phyloP scores from a whole-genome alignment of 2,113 vertebrate genomes.

The Taxidea taxus region DNA sequence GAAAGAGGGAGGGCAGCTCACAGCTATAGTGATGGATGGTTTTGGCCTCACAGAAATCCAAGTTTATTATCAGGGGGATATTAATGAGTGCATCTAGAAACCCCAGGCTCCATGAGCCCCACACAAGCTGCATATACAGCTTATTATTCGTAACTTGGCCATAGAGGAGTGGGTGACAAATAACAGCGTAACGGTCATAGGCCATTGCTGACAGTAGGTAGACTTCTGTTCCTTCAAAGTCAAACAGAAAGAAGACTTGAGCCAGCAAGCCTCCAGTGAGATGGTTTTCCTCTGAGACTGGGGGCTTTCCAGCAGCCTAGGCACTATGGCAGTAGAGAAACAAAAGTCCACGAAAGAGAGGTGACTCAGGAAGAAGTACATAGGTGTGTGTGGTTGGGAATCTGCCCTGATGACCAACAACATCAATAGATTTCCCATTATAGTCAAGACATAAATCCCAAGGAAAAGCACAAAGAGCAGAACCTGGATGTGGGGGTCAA shows the following conservation, averaged over 20 bases:
- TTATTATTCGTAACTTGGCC: background rate
- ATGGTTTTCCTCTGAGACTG: background rate
- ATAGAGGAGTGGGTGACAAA: slow-evolving; percentile 3
- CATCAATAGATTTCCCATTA: background rate
- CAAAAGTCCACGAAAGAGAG: slow-evolving; percentile 6
- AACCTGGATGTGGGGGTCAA: background rate
- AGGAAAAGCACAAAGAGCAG: background rate
- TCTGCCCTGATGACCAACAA: background rate
- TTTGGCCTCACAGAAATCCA: slow-evolving; percentile 38
- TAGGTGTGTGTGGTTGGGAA: background rate
- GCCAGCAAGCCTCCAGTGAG: slow-evolving; percentile 30
- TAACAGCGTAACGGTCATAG: slow-evolving; percentile 17
- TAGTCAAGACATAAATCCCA: background rate
- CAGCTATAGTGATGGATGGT: slow-evolving; percentile 51
- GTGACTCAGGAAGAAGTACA: slow-evolving; percentile 28
- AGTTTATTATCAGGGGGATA: background rate
- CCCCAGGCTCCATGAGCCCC: slow-evolving; percentile 17
- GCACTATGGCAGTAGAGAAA: background rate
- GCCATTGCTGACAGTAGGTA: slow-evolving; percentile 30
- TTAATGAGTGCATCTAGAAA: slow-evolving; percentile 41
- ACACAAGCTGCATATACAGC: background rate
- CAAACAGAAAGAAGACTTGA: slow-evolving; percentile 49
- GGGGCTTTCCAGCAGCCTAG: background rate
- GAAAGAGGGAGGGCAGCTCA: slow-evolving; percentile 50
- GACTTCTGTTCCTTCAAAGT: background rate